Evolutionary conservation across 2,888 invertebrate species (phyloP).

Genomic region (Campopleginae sp.): DNA sequence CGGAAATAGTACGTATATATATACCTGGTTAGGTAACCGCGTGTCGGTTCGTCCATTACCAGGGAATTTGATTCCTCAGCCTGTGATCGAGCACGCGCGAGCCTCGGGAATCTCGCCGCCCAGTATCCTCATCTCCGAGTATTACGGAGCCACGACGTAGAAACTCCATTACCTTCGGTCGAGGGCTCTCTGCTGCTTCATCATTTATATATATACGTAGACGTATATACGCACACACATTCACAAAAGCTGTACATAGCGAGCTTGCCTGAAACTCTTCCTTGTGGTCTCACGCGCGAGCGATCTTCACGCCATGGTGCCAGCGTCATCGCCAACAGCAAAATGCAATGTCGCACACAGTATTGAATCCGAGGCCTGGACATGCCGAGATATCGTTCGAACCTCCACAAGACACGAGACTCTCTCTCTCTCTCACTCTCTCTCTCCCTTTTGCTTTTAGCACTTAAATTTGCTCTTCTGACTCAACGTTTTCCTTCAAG

Average conservation of each 20-base stretch:
- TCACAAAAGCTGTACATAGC: slow-evolving; percentile 11
- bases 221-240: neutral
- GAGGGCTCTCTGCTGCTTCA: slow-evolving; percentile 23
- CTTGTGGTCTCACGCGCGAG: slow-evolving; percentile 46
- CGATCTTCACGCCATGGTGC: slow-evolving; percentile 39
- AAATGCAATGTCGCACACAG: slow-evolving; percentile 19
- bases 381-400: slow-evolving; percentile 16
- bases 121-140: slow-evolving; percentile 48
- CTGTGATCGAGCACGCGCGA: slow-evolving; percentile 49
- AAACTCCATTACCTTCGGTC: slow-evolving; percentile 68
- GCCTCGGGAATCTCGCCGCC: slow-evolving; percentile 28
- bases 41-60: slow-evolving; percentile 63
- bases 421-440: slow-evolving; percentile 1
- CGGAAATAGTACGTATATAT: slow-evolving; percentile 34
- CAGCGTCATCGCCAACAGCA: slow-evolving; percentile 25
- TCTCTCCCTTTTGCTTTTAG: neutral
- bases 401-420: neutral
- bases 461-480: neutral
- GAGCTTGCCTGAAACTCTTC: slow-evolving; percentile 36
- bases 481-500: neutral
- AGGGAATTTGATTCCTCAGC: slow-evolving; percentile 64
- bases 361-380: slow-evolving; percentile 4
- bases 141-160: slow-evolving; percentile 64
- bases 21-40: slow-evolving; percentile 21
- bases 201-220: neutral